Base-by-base conservation (phyloP, 2,888 invertebrate genomes). In the Brachypalpus laphriformis region DNA sequence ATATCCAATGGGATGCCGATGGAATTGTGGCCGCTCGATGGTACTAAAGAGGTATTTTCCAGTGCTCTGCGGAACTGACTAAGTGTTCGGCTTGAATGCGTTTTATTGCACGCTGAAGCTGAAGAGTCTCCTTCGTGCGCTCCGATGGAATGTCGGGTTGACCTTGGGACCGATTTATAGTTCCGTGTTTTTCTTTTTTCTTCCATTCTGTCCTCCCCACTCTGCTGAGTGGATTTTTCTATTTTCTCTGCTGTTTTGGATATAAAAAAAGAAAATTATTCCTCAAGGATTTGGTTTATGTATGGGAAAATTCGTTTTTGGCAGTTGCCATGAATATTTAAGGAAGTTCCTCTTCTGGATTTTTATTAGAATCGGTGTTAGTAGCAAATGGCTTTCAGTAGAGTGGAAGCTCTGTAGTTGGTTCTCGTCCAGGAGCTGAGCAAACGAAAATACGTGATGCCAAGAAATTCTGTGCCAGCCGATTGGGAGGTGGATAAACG, bases 1-100 rank as follows among this genome's bases (percentile, higher is more conserved):
- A n/a, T n/a, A 34, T 83, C 65, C 42, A 56, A 68, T 74, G 66
- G 74, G 74, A 83, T 83, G 78, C 74, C 83, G 20, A 78, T 68
- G 49, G 63, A 68, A 56, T 68, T 61, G 54, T 37, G 45, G 66
- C 47, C 47, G 47, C 71, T 66, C 65, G 51, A 45, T 54, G 59
- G 54, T 25, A 65, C 59, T 80, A 59, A 81, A 57, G 54, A 80
- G 63, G 70, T 31, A 80, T 81, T 70, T 80, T 65, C 70, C 34
- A 70, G 28, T 40, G 28, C 47, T 82, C 68, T 54, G 45, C 47
- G 54, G 37, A 20, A 56, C 61, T 71, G 45, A 9, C 34, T 0
- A 40, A 51, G 61, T 72, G 68, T 78, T 78, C 47, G 66, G 25
- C 56, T 80, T 80, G 56, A 74, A 70, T 82, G 78, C 65, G 61